A percentile compares a stretch with the other conserved stretches of the same genome.
These are phyloP conservation scores for Anguilla megastoma DNA, from an alignment of 2,797 vertebrate genomes.

Conservation along the genomic window DNA sequence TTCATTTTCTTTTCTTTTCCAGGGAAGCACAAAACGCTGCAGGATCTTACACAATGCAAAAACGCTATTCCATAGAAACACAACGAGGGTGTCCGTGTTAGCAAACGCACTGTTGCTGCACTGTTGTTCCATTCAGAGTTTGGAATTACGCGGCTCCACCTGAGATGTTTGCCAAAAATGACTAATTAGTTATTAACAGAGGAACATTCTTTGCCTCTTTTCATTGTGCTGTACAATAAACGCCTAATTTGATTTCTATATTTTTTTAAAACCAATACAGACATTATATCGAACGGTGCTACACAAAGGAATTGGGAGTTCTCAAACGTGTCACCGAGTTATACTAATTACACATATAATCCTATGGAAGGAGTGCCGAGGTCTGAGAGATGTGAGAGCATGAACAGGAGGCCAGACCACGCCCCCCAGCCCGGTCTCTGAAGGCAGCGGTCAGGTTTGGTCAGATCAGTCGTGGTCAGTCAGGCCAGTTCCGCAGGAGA, in stretches of 20 bases:
- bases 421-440: conserved; percentile 25
- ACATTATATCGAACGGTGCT: too few species aligned
- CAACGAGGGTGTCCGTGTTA: conserved; percentile 50
- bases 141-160: too few species aligned
- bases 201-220: background rate
- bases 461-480: background rate
- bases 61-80: conserved; percentile 59
- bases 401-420: background rate
- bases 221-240: background rate
- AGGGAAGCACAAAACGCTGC: conserved; percentile 53
- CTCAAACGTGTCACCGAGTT: too few species aligned
- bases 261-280: background rate
- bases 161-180: background rate
- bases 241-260: background rate
- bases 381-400: too few species aligned
- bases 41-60: conserved; percentile 65
- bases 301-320: too few species aligned
- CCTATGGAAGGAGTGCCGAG: too few species aligned
- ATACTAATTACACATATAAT: too few species aligned
- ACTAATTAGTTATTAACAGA: background rate
- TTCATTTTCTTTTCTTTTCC: conserved; percentile 53
- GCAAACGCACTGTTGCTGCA: conserved; percentile 23
- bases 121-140: background rate
- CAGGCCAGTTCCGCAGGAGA: conserved; percentile 50
- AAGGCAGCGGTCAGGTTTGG: conserved; percentile 21